phyloP scores from a whole-genome alignment of 2,888 invertebrate species.

The Entomobrya proxima region DNA sequence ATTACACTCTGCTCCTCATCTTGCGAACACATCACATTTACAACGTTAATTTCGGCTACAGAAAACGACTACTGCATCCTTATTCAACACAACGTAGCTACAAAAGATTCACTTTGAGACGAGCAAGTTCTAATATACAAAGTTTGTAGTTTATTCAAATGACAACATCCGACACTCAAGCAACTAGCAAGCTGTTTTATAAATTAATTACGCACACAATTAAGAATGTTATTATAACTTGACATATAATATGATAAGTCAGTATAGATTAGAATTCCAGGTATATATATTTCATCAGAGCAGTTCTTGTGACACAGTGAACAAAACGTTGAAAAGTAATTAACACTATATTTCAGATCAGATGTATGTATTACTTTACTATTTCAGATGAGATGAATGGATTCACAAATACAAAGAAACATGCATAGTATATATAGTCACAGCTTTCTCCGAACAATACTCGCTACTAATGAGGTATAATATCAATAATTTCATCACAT shows the following conservation, averaged over 20 bases:
- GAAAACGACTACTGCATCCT: too few species aligned
- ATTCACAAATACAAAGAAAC: not conserved
- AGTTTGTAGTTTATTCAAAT: too few species aligned
- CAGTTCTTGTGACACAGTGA: constrained; percentile 8
- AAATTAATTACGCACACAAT: not conserved
- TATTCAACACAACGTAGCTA: too few species aligned
- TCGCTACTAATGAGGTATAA: constrained; percentile 54
- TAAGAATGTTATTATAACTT: not conserved
- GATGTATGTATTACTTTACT: not conserved
- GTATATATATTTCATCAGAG: not conserved
- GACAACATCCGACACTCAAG: too few species aligned
- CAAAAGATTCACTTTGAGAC: too few species aligned
- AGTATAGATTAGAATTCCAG: not conserved
- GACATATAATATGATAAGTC: too few species aligned
- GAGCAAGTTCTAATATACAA: too few species aligned
- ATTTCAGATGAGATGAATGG: not conserved
- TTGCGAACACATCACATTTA: constrained; percentile 30
- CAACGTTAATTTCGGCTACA: not conserved
- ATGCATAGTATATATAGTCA: not conserved
- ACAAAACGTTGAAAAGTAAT: not conserved
- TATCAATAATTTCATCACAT: constrained; percentile 65
- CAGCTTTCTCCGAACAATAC: constrained; percentile 24
- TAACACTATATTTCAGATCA: not conserved
- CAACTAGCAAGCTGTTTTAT: too few species aligned
- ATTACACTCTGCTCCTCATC: not conserved